Evolutionary conservation across 2,797 vertebrate genomes (phyloP), one percentile per base, ranked within the genome.

Genomic region (Sebastes hubbsi): DNA sequence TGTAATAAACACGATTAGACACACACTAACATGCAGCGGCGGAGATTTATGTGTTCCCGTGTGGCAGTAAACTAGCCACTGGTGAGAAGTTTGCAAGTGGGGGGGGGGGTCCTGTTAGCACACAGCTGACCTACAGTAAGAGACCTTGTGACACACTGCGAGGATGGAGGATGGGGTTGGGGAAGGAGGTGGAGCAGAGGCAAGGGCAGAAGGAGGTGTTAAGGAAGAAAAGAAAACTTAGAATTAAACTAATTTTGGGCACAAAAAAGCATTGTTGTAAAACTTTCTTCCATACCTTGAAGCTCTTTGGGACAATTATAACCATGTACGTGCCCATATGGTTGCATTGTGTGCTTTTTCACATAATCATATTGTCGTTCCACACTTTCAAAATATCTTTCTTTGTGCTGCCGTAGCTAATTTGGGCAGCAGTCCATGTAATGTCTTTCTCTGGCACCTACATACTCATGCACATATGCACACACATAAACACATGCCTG

Each of bases 11-110:
- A 78, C 67, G 55, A 89, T 83, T 81, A 77, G 34, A 84, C 85
- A 82, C 80, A 76, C 80, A 70, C 68, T 61, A 64, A 76, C 81
- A 72, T 62, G 42, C 75, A 49, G 74, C 46, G 20, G 74, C 46
- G 20, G 58, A 88, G 85, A 91, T 89, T 87, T 90, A 90, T 92
- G 88, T 63, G 73, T 72, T 81, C 59, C 72, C 11, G 59, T 78
- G 75, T 80, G 75, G 83, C 77, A 78, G 83, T 76, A 73, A 82
- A 79, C 71, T 72, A 65, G 60, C 58, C 68, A 52, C 60, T 67
- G 72, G 58, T 79, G 80, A 83, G 78, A 67, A 55, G 63, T 64
- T 55, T 77, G 66, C 70, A 62, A 42, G 59, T 16, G 11, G 67
- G 70, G 25, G 25, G 22, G 59, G 75, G 63, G 54, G 25, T 59